Base-by-base conservation (phyloP, 2,113 vertebrate genomes). In the Passer domesticus region DNA sequence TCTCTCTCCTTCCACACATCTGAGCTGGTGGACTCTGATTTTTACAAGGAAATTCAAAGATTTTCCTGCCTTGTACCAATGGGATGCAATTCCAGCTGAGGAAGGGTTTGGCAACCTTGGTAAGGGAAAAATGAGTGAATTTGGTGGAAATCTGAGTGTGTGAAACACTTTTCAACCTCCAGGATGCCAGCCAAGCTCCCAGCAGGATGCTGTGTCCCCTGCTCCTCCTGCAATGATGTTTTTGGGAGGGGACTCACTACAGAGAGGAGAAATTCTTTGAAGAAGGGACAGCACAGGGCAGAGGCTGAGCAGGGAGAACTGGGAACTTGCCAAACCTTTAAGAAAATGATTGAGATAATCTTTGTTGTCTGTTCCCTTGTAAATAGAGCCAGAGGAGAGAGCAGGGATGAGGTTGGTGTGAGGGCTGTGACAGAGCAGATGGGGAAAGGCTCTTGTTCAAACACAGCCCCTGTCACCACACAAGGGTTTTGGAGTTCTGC, bases 41-140 rank as follows among this genome's bases (percentile, higher is more conserved):
- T 59, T 73, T 7, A 19, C 31, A n/a, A 60, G 6, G 49, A 15
- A 33, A 27, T 58, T 3, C 31, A 47, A 46, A 6, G 11, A 39
- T 47, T 33, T 49, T 35, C 31, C 35, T 75, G 52, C 35, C 35
- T 37, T 11, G 19, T 63, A 16, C 24, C 0, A 0, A 0, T 25
- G 41, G 49, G 35, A 41, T 25, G 13, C 50, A 43, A 5, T 63
- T n/a, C 49, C 64, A 69, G 17, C 13, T 53, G 43, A 41, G 52
- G 43, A 63, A 25, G 3, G 4, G 35, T 24, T 74, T 59, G 4
- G 8, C 5, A 3, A 6, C 27, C n/a, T 24, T 31, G 11, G 31
- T 13, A 27, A 68, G 39, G 37, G 28, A 39, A 68, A 83, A 56
- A 3, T 7, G 24, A 35, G 25, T 20, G 24, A 66, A 56, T 49